Percentiles rank a stretch among this genome's conserved stretches.
Evolutionary conservation across 2,888 invertebrate genomes (phyloP).

Genomic region (Hydrotaea cyrtoneurina): DNA sequence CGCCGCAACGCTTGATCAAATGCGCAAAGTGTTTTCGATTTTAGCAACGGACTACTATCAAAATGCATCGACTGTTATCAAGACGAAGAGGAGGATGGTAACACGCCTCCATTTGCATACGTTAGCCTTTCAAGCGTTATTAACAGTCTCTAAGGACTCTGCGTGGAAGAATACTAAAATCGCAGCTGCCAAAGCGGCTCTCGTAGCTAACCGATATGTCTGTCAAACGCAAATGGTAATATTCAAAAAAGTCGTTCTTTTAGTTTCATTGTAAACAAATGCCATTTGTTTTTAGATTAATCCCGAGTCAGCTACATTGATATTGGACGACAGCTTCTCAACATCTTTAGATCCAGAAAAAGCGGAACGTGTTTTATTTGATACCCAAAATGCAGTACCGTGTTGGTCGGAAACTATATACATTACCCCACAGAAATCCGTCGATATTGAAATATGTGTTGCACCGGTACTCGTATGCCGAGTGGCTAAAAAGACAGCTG

Average conservation of each 20-base stretch:
- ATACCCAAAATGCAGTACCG: slow-evolving; percentile 87
- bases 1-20: slow-evolving; percentile 90
- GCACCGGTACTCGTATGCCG: slow-evolving; percentile 93
- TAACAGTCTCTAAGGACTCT: slow-evolving; percentile 84
- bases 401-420: slow-evolving; percentile 88
- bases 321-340: slow-evolving; percentile 92
- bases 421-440: slow-evolving; percentile 65
- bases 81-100: slow-evolving; percentile 82
- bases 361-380: slow-evolving; percentile 84
- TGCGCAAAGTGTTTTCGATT: slow-evolving; percentile 85
- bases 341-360: slow-evolving; percentile 83
- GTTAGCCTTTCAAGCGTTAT: slow-evolving; percentile 91
- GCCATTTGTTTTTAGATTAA: slow-evolving; percentile 74
- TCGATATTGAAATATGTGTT: slow-evolving; percentile 85
- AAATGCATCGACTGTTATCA: slow-evolving; percentile 72
- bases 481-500: slow-evolving; percentile 90
- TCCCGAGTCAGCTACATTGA: slow-evolving; percentile 82
- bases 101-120: slow-evolving; percentile 92
- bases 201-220: slow-evolving; percentile 91
- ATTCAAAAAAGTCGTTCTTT: too few relatives aligned
- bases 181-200: slow-evolving; percentile 90
- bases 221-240: slow-evolving; percentile 84
- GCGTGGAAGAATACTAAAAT: slow-evolving; percentile 89
- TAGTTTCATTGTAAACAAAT: too few relatives aligned
- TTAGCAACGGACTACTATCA: slow-evolving; percentile 72